Evolutionary conservation across 2,888 invertebrate genomes (phyloP).

Genomic region (Sceliomorpha sp.): DNA sequence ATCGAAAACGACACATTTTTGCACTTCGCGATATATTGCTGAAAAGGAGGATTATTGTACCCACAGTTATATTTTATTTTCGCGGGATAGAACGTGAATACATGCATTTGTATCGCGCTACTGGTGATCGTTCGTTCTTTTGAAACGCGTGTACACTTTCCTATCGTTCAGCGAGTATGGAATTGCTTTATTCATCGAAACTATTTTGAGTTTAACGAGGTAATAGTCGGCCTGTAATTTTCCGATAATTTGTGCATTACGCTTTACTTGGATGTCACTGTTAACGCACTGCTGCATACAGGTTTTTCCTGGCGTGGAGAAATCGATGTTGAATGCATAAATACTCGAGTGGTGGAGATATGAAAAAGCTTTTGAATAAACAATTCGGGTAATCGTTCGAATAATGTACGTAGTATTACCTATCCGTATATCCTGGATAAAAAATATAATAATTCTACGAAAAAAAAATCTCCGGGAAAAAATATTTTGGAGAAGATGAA

Average conservation of each 20-base stretch:
- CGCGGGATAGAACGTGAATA: neutral
- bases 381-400: too few species aligned
- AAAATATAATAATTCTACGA: too few species aligned
- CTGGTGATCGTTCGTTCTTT: neutral
- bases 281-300: neutral
- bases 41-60: neutral
- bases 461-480: too few species aligned
- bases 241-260: conserved; percentile 11
- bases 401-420: too few species aligned
- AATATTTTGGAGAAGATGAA: too few species aligned
- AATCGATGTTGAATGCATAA: conserved; percentile 1
- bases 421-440: too few species aligned
- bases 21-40: neutral
- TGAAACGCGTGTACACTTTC: conserved; percentile 1
- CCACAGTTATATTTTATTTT: neutral
- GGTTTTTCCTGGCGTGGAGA: conserved; percentile 3
- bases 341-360: neutral
- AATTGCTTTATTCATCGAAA: neutral
- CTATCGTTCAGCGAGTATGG: conserved; percentile 1
- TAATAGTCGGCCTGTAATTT: conserved; percentile 18
- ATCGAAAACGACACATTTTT: too few species aligned
- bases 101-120: neutral
- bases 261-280: conserved; percentile 5
- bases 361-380: too few species aligned
- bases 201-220: neutral